Conservation (phyloP, 2,888 invertebrate species). For the Dynastes tityus region DNA sequence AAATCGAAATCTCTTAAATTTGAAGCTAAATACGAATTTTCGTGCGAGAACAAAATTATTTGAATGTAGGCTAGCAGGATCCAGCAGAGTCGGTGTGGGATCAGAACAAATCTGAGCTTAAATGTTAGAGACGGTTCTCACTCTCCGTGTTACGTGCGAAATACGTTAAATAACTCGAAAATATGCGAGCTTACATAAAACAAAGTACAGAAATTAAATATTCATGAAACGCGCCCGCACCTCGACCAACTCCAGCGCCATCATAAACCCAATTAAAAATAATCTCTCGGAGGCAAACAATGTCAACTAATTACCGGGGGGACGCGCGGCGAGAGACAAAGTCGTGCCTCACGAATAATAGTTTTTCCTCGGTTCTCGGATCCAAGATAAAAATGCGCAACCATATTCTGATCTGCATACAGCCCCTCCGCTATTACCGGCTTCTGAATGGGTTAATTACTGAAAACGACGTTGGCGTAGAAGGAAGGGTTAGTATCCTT, state of each 20-base stretch:
- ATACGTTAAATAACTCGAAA: constrained; percentile 25
- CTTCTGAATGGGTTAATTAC: constrained; percentile 40
- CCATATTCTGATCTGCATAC: constrained; percentile 2
- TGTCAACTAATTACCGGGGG: constrained; percentile 38
- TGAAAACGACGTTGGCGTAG: constrained; percentile 1
- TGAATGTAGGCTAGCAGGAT: too few relatives aligned
- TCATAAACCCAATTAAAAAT: constrained; percentile 44
- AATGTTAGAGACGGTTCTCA: background rate
- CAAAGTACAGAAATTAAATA: constrained; percentile 37
- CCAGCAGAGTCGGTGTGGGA: too few relatives aligned
- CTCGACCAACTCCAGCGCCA: background rate
- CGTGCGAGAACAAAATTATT: too few relatives aligned
- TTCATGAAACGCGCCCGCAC: constrained; percentile 24
- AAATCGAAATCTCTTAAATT: too few relatives aligned
- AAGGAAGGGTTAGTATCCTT: background rate
- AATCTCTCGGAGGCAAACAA: constrained; percentile 41
- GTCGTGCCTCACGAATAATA: constrained; percentile 23
- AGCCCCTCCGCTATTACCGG: background rate
- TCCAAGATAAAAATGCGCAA: constrained; percentile 32
- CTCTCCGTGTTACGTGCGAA: background rate
- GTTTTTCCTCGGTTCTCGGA: constrained; percentile 11
- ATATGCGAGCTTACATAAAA: constrained; percentile 28
- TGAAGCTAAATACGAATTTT: too few relatives aligned
- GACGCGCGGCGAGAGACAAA: constrained; percentile 1
- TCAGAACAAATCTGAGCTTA: too few relatives aligned